Evolutionary conservation across 2,797 vertebrate genomes (phyloP), one percentile per base, ranked within the genome.

Genomic region (Peromyscus eremicus): DNA sequence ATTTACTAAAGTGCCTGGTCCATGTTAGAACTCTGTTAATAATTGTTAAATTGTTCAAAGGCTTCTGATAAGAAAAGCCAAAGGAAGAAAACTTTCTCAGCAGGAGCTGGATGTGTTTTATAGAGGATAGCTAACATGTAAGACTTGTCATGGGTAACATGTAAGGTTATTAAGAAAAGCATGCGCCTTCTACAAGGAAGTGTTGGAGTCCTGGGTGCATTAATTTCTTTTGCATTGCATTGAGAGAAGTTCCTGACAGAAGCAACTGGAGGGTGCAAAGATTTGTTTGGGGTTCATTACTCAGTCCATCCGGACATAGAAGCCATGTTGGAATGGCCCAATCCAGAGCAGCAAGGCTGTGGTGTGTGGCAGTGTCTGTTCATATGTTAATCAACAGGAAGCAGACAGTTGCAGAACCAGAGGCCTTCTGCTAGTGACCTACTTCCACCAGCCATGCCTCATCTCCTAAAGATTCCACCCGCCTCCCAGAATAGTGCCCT

Each of bases 51-150:
- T 40, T 79, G 52, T 90, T 79, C 27, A 81, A 92, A 95, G 25
- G 93, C 40, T 90, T 91, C 94, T 94, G 94, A 94, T 13, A 52
- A 29, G 43, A 89, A n/a, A 94, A 76, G 97, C 43, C 43, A 96
- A 92, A 55, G 79, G 71, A 85, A 84, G 60, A 95, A 94, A 95
- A 89, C 77, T 83, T 97, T 79, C 77, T 14, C 8, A 80, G 70
- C 2, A 86, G 32, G 32, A 93, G 40, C 32, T 49, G 37, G 64
- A 19, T 4, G 66, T 84, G 81, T 88, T 94, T 92, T 40, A 5
- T 46, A n/a, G 34, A 81, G 9, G 87, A 60, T 1, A 94, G 27
- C 55, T 52, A 88, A 92, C 49, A 96, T 1, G 25, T 17, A 87
- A 12, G 6, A 73, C 71, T 73, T 40, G 21, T 73, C 92, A 57